phyloP scores from a whole-genome alignment of 2,888 invertebrate species.

The Cistogaster globosa region DNA sequence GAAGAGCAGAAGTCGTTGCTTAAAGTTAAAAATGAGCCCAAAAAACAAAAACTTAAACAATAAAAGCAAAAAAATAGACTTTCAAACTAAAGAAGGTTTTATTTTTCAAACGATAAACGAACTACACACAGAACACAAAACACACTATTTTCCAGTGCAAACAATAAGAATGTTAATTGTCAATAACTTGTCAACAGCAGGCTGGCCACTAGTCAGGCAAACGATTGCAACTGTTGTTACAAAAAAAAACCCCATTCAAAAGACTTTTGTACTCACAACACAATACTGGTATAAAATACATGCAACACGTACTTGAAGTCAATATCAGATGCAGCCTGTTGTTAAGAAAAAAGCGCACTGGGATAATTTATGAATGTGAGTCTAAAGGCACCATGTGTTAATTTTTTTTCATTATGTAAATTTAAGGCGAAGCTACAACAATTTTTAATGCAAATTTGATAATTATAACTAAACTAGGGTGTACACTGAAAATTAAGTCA shows the following conservation, averaged over 20 bases:
- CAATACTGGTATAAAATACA: constrained; percentile 24
- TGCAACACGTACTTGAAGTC: constrained; percentile 50
- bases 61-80: too few relatives aligned
- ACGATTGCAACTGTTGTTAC: constrained; percentile 54
- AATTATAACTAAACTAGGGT: too few relatives aligned
- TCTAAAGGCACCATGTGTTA: constrained; percentile 53
- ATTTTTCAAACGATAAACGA: constrained; percentile 30
- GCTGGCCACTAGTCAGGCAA: too few relatives aligned
- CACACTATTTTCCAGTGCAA: constrained; percentile 26
- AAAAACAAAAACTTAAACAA: not conserved
- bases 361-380: not conserved
- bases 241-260: constrained; percentile 21
- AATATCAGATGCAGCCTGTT: constrained; percentile 46
- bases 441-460: not conserved
- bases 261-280: constrained; percentile 11
- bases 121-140: not conserved
- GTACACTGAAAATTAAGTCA: too few relatives aligned
- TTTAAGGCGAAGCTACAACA: constrained; percentile 2
- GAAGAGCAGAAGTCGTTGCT: too few relatives aligned
- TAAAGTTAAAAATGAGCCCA: too few relatives aligned
- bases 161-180: constrained; percentile 65
- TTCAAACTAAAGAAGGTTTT: too few relatives aligned
- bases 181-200: constrained; percentile 58
- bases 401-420: constrained; percentile 2
- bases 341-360: constrained; percentile 12